Conservation (phyloP, 2,113 vertebrate genomes). For the Speoplatyrhinus poulsoni region DNA sequence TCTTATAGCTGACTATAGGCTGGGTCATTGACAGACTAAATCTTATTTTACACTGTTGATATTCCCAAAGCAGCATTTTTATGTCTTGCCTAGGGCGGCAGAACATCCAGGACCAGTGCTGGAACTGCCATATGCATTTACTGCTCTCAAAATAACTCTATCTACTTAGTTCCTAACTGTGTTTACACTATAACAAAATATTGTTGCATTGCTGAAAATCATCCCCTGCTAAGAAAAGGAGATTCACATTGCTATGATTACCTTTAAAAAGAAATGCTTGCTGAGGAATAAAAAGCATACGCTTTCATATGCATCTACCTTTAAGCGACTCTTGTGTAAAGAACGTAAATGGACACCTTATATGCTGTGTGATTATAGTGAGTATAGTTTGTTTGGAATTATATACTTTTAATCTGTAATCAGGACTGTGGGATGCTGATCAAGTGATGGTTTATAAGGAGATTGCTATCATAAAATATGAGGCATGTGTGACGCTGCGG, state of each 20-base stretch:
- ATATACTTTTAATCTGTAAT: too few species aligned
- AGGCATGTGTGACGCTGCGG: too few species aligned
- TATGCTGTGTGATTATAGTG: neutral
- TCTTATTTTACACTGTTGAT: too few species aligned
- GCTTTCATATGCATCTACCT: conserved; percentile 18
- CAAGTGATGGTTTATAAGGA: neutral
- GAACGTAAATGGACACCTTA: conserved; percentile 14
- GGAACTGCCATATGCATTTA: neutral
- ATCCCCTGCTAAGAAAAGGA: conserved; percentile 35
- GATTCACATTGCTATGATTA: conserved; percentile 1
- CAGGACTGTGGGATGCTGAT: too few species aligned
- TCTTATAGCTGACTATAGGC: too few species aligned
- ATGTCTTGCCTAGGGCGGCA: too few species aligned
- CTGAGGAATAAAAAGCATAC: conserved; percentile 1
- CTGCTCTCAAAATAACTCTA: neutral
- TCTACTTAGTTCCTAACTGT: conserved; percentile 18
- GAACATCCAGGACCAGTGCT: too few species aligned
- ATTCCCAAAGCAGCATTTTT: too few species aligned
- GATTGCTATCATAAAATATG: neutral
- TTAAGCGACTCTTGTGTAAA: conserved; percentile 7
- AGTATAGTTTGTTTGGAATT: too few species aligned
- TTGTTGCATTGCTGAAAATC: conserved; percentile 9
- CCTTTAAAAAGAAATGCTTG: conserved; percentile 6
- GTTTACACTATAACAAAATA: conserved; percentile 20
- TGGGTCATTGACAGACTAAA: too few species aligned